Base-by-base conservation (phyloP, 2,113 vertebrate species). In the Brachirus orientalis region DNA sequence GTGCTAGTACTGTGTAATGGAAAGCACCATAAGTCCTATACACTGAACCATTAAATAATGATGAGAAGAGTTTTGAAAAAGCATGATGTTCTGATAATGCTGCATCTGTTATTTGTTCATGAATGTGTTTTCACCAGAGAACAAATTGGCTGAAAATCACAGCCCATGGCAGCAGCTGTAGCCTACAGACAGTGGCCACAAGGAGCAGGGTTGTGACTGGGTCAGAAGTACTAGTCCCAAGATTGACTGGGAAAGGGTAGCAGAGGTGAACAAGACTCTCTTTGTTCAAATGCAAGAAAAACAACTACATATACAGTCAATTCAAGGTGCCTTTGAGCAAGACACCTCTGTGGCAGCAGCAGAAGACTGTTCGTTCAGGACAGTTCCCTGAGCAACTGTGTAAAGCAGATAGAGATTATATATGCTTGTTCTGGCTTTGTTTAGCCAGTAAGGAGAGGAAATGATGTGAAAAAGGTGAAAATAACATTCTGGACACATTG, bases 301-400 rank as follows among this genome's bases (percentile, higher is more conserved):
- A 40, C 38, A 47, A 48, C 38, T 33, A 22, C 16, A 40, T 36
- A 53, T 7, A 46, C 1, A 63, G 64, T 61, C 43, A 66, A 70
- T 65, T 64, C 66, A 83, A 85, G 77, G 82, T 79, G 82, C 63
- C 82, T 55, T 85, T 88, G 69, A 81, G 77, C 80, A 72, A 75
- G 64, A 79, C 66, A 48, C 63, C 75, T 81, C n/a, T 54, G 6
- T 59, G 76, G 40, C 65, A 66, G 60, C 47, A 43, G 69, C 58
- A 75, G 75, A 36, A 51, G 56, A 67, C 36, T 14, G 54, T 77
- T 79, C 55, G 65, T 79, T 54, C 33, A 62, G 72, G 60, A 52
- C 72, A 70, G 57, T 65, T 69, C 60, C 71, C 62, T 22, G 64
- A 47, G 72, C 51, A 67, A 67, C 19, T 38, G 71, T 13, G 37